Conservation (phyloP, 2,113 vertebrate species). For the Ammodytes dubius region DNA sequence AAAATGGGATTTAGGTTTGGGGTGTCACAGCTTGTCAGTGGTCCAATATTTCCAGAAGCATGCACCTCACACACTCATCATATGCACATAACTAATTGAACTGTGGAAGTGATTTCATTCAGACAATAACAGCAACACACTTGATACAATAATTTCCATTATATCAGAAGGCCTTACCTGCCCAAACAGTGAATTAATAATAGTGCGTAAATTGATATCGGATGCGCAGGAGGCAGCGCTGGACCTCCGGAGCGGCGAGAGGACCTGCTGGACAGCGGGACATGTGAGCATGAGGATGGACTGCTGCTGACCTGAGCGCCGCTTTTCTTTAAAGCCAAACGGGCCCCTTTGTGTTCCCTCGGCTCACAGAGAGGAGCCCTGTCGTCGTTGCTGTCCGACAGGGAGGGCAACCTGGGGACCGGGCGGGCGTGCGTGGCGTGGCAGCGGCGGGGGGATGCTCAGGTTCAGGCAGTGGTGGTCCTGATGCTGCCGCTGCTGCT, state of each 20-base stretch:
- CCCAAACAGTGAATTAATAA: slow-evolving; percentile 95
- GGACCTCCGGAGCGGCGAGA: slow-evolving; percentile 84
- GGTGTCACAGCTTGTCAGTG: slow-evolving; percentile 1
- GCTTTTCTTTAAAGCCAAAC: slow-evolving; percentile 31
- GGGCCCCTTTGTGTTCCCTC: slow-evolving; percentile 50
- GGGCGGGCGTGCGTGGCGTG: slow-evolving; percentile 64
- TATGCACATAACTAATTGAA: background rate
- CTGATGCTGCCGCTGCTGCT: background rate
- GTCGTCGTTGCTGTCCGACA: slow-evolving; percentile 81
- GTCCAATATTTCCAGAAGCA: background rate
- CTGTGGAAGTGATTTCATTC: background rate
- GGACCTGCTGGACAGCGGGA: slow-evolving; percentile 83
- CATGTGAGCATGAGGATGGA: slow-evolving; percentile 79
- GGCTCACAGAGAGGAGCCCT: slow-evolving; percentile 76
- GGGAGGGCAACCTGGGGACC: slow-evolving; percentile 75
- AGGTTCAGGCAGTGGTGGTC: slow-evolving; percentile 28
- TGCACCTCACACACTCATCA: background rate
- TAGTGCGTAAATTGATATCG: slow-evolving; percentile 90
- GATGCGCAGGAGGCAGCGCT: slow-evolving; percentile 84
- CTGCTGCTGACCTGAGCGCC: slow-evolving; percentile 71
- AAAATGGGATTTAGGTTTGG: background rate
- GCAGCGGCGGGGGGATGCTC: slow-evolving; percentile 56
- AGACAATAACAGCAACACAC: background rate
- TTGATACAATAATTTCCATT: background rate
- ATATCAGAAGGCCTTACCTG: slow-evolving; percentile 88